Conservation (phyloP, 1,140 invertebrate species). For the Ceratina japonica region DNA sequence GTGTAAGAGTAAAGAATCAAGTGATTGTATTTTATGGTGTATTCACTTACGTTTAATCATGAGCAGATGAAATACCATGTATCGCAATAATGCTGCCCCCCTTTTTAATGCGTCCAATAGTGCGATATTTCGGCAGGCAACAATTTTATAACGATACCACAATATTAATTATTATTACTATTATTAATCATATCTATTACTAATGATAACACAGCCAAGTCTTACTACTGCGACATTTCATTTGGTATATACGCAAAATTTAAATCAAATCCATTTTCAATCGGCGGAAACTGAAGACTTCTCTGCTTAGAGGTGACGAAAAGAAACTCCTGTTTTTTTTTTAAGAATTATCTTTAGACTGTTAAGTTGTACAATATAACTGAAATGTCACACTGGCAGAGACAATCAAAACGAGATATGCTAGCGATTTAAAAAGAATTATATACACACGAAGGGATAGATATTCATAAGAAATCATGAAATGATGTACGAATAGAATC, state of each 20-base stretch:
- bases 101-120: slow-evolving; percentile 27
- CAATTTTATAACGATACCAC: slow-evolving; percentile 12
- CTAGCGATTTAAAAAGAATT: slow-evolving; percentile 8
- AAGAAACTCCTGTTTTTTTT: not conserved
- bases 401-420: slow-evolving; percentile 40
- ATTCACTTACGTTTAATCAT: slow-evolving; percentile 32
- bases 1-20: not conserved
- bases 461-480: not conserved
- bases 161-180: too few relatives aligned
- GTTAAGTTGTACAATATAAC: not conserved
- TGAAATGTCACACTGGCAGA: slow-evolving; percentile 52
- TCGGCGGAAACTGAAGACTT: slow-evolving; percentile 1
- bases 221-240: slow-evolving; percentile 31
- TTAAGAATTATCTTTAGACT: not conserved
- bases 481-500: slow-evolving; percentile 20
- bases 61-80: slow-evolving; percentile 21
- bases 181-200: too few relatives aligned
- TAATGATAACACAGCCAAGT: slow-evolving; percentile 13
- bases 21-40: slow-evolving; percentile 39
- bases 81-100: slow-evolving; percentile 15
- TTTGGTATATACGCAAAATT: slow-evolving; percentile 12
- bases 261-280: too few relatives aligned
- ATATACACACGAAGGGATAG: not conserved
- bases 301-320: slow-evolving; percentile 41
- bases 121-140: slow-evolving; percentile 27